These are phyloP conservation scores for Drosophila azteca DNA, from an alignment of 1,140 invertebrate genomes.

Conservation along the genomic window DNA sequence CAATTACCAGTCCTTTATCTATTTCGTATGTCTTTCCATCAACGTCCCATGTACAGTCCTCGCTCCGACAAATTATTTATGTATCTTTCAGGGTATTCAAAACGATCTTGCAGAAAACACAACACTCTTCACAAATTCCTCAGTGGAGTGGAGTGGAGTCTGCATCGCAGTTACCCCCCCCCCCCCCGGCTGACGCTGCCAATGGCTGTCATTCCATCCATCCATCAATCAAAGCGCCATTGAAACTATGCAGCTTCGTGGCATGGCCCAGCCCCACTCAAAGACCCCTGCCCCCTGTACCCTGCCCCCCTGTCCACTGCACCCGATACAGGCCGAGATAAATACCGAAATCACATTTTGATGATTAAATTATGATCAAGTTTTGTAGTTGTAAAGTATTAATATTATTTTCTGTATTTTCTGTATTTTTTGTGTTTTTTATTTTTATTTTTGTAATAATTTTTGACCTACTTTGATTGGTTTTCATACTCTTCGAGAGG, in stretches of 20 bases:
- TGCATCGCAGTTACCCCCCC: background rate
- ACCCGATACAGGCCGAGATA: background rate
- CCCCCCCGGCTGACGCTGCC: slow-evolving; percentile 14
- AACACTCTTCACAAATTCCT: too few species aligned
- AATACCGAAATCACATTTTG: slow-evolving; percentile 29
- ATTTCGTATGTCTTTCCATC: too few species aligned
- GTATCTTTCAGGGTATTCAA: too few species aligned
- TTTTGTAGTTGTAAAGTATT: slow-evolving; percentile 38
- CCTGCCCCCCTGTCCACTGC: too few species aligned
- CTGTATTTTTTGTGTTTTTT: background rate
- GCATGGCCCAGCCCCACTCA: slow-evolving; percentile 23
- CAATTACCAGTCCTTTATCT: too few species aligned
- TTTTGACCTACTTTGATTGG: slow-evolving; percentile 66
- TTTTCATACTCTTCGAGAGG: slow-evolving; percentile 4
- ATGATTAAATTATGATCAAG: slow-evolving; percentile 68
- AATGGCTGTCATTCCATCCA: slow-evolving; percentile 13
- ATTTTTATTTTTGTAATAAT: slow-evolving; percentile 59
- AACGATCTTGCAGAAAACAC: too few species aligned
- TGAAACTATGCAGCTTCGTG: slow-evolving; percentile 55
- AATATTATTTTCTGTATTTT: slow-evolving; percentile 11
- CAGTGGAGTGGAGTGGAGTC: background rate
- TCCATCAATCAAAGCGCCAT: slow-evolving; percentile 61
- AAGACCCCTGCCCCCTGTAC: background rate
- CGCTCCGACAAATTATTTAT: too few species aligned
- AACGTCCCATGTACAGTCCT: too few species aligned